Conservation (phyloP, 2,888 invertebrate genomes). For the Erannis defoliaria region DNA sequence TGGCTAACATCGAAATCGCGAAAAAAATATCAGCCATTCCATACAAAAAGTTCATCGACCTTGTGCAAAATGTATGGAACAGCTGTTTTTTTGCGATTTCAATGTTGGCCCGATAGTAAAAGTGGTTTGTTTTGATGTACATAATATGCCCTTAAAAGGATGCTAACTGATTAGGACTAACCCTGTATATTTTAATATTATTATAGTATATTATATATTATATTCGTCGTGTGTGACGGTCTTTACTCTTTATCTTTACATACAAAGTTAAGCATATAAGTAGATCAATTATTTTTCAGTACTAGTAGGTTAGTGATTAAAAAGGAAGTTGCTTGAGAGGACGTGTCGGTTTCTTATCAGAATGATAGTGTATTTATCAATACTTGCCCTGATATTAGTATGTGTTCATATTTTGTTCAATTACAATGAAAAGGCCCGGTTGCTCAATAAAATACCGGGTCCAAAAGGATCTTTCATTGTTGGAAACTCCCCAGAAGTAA, state of each 20-base stretch:
- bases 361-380: slow-evolving; percentile 52
- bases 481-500: slow-evolving; percentile 55
- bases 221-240: no score
- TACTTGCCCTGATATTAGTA: slow-evolving; percentile 47
- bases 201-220: no score
- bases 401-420: slow-evolving; percentile 55
- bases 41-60: no score
- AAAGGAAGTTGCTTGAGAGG: not conserved
- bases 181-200: no score
- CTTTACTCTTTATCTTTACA: not conserved
- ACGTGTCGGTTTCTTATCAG: slow-evolving; percentile 5
- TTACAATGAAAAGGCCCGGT: slow-evolving; percentile 56
- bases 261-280: not conserved
- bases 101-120: no score
- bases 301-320: not conserved
- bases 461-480: slow-evolving; percentile 55
- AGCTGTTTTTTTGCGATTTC: no score
- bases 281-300: not conserved
- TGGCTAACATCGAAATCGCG: no score
- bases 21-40: no score
- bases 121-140: no score
- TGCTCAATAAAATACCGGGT: slow-evolving; percentile 60
- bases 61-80: no score
- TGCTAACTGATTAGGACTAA: no score
- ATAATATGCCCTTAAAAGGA: no score